A percentile compares a stretch with the other conserved stretches of the same genome.
Conservation (phyloP, 1,140 invertebrate species). For the Trachelipus rathkii region DNA sequence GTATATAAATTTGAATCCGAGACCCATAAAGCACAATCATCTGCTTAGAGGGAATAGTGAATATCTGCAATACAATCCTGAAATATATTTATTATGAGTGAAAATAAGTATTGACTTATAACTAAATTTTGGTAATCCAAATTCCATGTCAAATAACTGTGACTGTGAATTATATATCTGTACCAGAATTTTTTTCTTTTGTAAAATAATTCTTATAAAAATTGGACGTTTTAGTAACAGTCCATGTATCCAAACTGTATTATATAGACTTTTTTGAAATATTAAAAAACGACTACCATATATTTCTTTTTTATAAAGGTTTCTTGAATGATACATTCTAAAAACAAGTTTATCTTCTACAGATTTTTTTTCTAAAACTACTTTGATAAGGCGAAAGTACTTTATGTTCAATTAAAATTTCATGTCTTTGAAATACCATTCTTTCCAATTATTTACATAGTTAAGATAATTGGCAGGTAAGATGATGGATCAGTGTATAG, state of each 20-base stretch:
- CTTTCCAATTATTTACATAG: slow-evolving; percentile 16
- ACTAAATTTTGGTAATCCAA: neutral
- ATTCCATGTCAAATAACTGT: neutral
- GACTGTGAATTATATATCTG: neutral
- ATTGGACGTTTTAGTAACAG: neutral
- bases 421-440: neutral
- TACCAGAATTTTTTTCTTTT: neutral
- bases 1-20: no score
- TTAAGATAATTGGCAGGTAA: neutral
- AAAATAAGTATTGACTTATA: neutral
- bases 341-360: neutral
- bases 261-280: neutral
- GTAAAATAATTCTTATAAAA: neutral
- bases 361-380: neutral
- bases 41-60: neutral
- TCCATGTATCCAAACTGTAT: slow-evolving; percentile 2
- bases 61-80: neutral
- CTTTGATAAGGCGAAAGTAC: neutral
- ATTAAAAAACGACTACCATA: neutral
- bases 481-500: neutral
- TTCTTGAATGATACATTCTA: neutral
- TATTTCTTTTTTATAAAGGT: neutral
- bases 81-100: neutral
- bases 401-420: neutral
- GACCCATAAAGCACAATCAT: slow-evolving; percentile 9